phyloP scores from a whole-genome alignment of 2,797 vertebrate species.

The Acanthis flammea region DNA sequence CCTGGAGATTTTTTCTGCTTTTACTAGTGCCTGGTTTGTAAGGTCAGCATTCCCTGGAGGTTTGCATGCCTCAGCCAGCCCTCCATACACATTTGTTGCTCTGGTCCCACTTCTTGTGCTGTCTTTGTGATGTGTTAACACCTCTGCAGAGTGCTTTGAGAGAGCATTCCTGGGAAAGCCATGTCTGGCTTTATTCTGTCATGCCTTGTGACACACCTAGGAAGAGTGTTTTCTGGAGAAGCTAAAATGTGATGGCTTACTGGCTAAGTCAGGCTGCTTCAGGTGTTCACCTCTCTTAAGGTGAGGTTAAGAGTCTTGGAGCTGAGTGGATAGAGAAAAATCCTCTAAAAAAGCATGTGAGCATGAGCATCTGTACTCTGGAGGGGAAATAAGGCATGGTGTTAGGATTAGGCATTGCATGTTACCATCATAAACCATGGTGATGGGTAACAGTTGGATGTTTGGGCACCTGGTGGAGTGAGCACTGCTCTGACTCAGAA shows the following conservation, averaged over 20 bases:
- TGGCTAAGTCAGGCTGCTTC: not conserved
- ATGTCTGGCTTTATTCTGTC: not conserved
- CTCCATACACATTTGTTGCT: not conserved
- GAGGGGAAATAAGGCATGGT: not conserved
- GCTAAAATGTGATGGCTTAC: not conserved
- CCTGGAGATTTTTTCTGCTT: not conserved
- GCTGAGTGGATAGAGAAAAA: not conserved
- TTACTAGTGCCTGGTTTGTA: not conserved
- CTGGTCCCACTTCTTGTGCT: not conserved
- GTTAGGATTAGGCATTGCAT: not conserved
- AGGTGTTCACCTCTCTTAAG: not conserved
- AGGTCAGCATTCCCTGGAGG: not conserved
- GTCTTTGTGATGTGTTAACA: not conserved
- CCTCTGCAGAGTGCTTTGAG: not conserved
- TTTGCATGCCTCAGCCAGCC: not conserved
- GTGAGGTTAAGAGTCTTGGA: not conserved
- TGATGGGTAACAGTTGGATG: not conserved
- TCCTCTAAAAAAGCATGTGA: not conserved
- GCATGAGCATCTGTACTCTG: accelerated
- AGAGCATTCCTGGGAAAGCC: not conserved
- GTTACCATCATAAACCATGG: accelerated
- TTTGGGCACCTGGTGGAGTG: not conserved
- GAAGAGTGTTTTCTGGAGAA: not conserved
- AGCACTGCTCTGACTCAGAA: not conserved
- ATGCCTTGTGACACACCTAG: not conserved